Evolutionary conservation across 2,113 vertebrate genomes (phyloP).

Genomic region (Prochilodus magdalenae): DNA sequence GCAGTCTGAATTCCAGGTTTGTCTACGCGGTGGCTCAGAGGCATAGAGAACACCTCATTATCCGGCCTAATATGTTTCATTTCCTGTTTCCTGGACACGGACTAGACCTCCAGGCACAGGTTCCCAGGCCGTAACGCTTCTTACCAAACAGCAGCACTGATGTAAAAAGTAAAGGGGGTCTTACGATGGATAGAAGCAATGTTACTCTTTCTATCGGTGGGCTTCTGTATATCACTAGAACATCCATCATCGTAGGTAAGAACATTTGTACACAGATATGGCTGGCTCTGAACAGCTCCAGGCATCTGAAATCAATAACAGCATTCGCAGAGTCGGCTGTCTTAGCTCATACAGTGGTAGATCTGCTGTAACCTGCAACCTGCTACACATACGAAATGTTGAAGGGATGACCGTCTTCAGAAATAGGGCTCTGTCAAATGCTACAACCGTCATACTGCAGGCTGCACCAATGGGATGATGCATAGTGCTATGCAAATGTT

Average conservation of each 20-base stretch:
- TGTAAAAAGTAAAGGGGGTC: neutral
- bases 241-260: neutral
- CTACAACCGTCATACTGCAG: no score
- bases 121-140: neutral
- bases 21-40: conserved; percentile 9
- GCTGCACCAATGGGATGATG: no score
- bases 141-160: neutral
- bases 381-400: neutral
- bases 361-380: neutral
- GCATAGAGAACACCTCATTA: conserved; percentile 27
- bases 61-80: neutral
- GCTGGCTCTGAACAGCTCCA: neutral
- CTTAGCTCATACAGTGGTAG: neutral
- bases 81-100: conserved; percentile 15
- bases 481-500: no score
- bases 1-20: conserved; percentile 43
- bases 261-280: neutral
- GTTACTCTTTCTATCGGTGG: neutral
- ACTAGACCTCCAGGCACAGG: neutral
- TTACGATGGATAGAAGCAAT: neutral
- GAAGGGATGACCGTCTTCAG: neutral
- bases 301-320: neutral
- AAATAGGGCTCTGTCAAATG: neutral
- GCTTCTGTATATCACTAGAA: neutral
- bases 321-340: neutral